Base-by-base conservation (phyloP, 2,113 vertebrate species). In the Mustela nigripes region DNA sequence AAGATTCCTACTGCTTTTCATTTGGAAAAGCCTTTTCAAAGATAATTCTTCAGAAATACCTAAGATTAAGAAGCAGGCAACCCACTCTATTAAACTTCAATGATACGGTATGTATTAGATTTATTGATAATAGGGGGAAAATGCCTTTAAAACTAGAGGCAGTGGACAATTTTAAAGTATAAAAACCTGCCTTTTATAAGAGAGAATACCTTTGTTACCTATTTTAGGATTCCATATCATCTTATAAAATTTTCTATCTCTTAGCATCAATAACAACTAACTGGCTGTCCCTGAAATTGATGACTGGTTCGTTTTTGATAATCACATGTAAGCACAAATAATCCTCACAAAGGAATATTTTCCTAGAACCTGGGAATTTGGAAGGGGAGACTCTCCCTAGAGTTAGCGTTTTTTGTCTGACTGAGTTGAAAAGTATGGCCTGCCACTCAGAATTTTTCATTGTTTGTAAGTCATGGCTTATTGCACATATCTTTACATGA, bases 21-120 rank as follows among this genome's bases (percentile, higher is more conserved):
- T 89, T 95, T 96, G 76, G 92, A 89, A 96, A 92, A 95, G 48
- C 73, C 21, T 42, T 94, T 89, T 87, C 69, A 36, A 91, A 96
- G 39, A 22, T 83, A 63, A 83, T 91, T 92, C 58, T 95, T 80
- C 31, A 60, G 60, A 93, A 94, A 62, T 93, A 71, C 36, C 69
- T 82, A n/a, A 45, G 69, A 91, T 76, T 78, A 39, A 62, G 56
- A 88, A 56, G 58, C 42, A 80, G 22, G 60, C 42, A 80, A 28
- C 14, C 22, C 86, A 67, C n/a, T 79, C 50, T 21, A 39, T 91
- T 92, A 53, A 45, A 18, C 81, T 85, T 78, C 60, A 85, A 42
- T 82, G 78, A 76, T 96, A 73, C 78, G 22, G 7, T 81, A 39
- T 42, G 71, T 87, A 73, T 42, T 96, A 71, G 63, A 65, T 82